Evolutionary conservation across 2,888 invertebrate genomes (phyloP), one percentile per base, ranked within the genome.

Genomic region (Cosmia trapezina): DNA sequence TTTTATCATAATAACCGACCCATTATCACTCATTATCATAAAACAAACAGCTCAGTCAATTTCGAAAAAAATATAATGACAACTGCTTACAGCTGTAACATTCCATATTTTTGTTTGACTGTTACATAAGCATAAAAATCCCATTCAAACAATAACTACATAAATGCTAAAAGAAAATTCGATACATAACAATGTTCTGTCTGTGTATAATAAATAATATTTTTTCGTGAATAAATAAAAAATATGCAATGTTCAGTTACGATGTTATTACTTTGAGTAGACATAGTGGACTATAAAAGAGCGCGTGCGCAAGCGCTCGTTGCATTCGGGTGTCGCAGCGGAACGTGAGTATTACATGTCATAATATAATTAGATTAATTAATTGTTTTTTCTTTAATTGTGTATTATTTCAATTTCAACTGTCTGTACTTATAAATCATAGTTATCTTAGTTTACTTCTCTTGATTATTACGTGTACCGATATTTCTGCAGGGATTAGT

Each of bases 321-420:
- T 49, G 86, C 85, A 86, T 85, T 86, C 79, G 86, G 86, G 74
- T 68, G 85, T 80, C 73, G 78, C 79, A 82, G 85, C 85, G 84
- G 86, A 83, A 84, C 86, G 86, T 86, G 72, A 86, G 86, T 86
- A 80, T 53, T 71, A 54, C 37, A 41, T 33, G 14, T 28, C 43
- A 57, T 56, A 53, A 47, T 62, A 47, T 37, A 56, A 67, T 45
- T 59, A 28, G 7, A 53, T 14, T n/a, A 43, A 17, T 37, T 47
- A 1, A 28, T 22, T 1, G 1, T 19, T 53, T 62, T n/a, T 22
- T 66, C 22, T 45, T 33, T 54, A 14, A 3, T 28, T 69, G n/a
- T 54, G 19, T 56, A 9, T 41, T 41, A 2, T 3, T 28, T 28
- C 3, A 28, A 8, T 33, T 53, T 33, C 6, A 14, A 56, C 7